Percentiles rank a stretch among this genome's conserved stretches.
phyloP scores from a whole-genome alignment of 2,797 vertebrate genomes.

The Hydrocynus forskahlii region DNA sequence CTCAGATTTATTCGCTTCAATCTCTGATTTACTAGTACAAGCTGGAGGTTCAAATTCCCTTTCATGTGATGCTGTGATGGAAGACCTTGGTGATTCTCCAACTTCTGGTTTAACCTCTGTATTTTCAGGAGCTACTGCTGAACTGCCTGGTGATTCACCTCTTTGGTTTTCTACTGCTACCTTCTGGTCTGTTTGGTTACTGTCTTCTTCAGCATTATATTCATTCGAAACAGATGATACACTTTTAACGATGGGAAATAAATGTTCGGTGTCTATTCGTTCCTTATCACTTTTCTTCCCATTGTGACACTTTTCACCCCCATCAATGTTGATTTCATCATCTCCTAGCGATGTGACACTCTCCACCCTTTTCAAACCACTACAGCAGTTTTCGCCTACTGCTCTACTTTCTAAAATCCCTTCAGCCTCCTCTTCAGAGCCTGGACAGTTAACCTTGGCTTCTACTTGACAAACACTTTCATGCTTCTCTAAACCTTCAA shows the following conservation, averaged over 20 bases:
- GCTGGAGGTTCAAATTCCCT: constrained; percentile 57
- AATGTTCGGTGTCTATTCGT: constrained; percentile 3
- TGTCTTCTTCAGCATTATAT: constrained; percentile 11
- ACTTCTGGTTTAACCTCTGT: constrained; percentile 45
- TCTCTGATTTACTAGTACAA: constrained; percentile 54
- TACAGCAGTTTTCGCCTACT: constrained; percentile 33
- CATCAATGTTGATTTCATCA: constrained; percentile 43
- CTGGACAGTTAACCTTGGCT: constrained; percentile 26
- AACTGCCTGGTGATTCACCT: constrained; percentile 55
- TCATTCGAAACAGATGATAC: constrained; percentile 20
- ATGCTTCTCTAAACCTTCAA: constrained; percentile 55
- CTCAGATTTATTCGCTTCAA: constrained; percentile 44
- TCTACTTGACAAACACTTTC: constrained; percentile 54
- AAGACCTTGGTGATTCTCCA: constrained; percentile 47
- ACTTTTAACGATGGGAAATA: constrained; percentile 6
- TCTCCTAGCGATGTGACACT: constrained; percentile 50
- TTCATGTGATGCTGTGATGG: constrained; percentile 56
- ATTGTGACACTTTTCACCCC: constrained; percentile 1
- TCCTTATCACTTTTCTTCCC: constrained; percentile 11
- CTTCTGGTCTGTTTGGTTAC: constrained; percentile 21
- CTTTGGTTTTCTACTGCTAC: constrained; percentile 35
- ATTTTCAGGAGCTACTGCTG: constrained; percentile 60
- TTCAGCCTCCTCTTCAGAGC: constrained; percentile 25
- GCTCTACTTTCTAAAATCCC: neutral
- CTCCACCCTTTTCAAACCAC: constrained; percentile 25